These are phyloP conservation scores for Cerastoderma edule DNA, from an alignment of 2,888 invertebrate genomes.

Conservation along the genomic window DNA sequence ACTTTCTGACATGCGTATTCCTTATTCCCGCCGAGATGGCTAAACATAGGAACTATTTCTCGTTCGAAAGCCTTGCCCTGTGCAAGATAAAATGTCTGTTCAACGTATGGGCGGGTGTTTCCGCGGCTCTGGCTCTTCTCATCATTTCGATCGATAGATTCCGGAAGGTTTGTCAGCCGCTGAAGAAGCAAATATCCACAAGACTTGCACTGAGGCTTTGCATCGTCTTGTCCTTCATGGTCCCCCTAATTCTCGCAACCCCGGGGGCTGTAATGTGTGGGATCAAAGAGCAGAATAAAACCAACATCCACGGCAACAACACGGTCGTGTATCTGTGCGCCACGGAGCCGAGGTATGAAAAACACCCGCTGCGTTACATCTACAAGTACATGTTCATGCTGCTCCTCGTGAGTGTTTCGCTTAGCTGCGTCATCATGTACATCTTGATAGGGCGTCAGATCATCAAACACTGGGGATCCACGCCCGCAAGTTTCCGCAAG, in stretches of 20 bases:
- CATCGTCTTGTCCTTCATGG: conserved; percentile 42
- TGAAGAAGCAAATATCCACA: conserved; percentile 49
- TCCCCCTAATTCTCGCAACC: conserved; percentile 45
- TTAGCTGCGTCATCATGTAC: conserved; percentile 54
- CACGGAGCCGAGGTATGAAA: conserved; percentile 45
- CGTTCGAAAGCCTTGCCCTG: conserved; percentile 46
- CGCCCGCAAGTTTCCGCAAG: conserved; percentile 50
- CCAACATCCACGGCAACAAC: conserved; percentile 40
- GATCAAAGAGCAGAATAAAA: conserved; percentile 44
- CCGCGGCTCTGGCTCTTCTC: conserved; percentile 47
- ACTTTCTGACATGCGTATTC: conserved; percentile 49
- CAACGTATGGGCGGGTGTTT: conserved; percentile 57
- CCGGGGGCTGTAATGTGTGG: conserved; percentile 61
- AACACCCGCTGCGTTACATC: conserved; percentile 39
- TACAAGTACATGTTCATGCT: conserved; percentile 52
- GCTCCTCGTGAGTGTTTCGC: conserved; percentile 49
- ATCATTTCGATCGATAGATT: conserved; percentile 53
- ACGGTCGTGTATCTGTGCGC: conserved; percentile 46
- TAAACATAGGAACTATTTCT: conserved; percentile 55
- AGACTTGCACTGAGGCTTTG: conserved; percentile 45
- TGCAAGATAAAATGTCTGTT: conserved; percentile 57
- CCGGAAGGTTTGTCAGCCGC: conserved; percentile 52
- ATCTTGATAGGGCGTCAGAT: conserved; percentile 55
- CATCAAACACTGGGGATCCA: conserved; percentile 47
- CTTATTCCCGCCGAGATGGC: conserved; percentile 57